Conservation (phyloP, 1,140 invertebrate genomes). For the Habropoda laboriosa region DNA sequence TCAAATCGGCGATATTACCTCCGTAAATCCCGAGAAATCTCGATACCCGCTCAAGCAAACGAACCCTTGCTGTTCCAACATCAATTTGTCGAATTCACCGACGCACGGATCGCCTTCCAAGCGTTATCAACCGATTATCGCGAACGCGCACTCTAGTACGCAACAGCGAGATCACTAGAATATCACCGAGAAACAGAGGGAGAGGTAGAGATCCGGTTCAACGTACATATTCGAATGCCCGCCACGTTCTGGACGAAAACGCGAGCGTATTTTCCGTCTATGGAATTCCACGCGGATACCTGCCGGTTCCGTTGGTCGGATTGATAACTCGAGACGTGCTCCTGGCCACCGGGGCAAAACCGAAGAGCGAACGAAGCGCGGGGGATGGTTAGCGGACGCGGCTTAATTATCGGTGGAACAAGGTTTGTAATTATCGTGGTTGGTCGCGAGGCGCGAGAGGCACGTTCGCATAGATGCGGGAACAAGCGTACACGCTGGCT, state of each 20-base stretch:
- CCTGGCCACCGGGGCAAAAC: background rate
- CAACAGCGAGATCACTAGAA: background rate
- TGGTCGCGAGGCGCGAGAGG: background rate
- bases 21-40: too few species aligned
- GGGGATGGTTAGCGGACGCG: background rate
- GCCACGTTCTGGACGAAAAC: background rate
- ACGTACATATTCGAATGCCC: background rate
- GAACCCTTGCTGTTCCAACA: background rate
- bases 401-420: conserved; percentile 30
- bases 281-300: background rate
- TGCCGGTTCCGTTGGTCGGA: background rate
- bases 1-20: too few species aligned
- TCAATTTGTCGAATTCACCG: background rate
- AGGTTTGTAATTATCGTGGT: conserved; percentile 18
- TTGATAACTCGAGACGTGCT: conserved; percentile 12
- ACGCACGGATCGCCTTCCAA: background rate
- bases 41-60: background rate
- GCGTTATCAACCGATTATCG: background rate
- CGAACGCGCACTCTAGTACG: background rate
- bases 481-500: background rate
- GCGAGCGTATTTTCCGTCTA: background rate
- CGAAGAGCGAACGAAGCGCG: background rate
- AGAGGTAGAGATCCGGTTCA: background rate
- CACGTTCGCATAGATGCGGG: conserved; percentile 16
- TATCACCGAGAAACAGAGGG: background rate